Conservation (phyloP, 2,888 invertebrate genomes). For the Pheosia tremula region DNA sequence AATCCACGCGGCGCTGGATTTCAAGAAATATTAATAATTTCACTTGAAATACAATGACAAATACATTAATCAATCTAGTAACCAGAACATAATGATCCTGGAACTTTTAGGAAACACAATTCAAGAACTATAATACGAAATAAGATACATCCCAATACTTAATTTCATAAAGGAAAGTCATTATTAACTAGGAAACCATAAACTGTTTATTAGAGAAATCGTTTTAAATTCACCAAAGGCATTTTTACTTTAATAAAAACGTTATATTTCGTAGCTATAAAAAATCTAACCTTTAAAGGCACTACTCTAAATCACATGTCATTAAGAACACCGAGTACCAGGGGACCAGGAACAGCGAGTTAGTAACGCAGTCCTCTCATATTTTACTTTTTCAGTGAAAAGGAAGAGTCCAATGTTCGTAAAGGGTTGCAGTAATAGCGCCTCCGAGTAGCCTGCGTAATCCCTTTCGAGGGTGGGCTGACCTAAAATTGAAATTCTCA, state of each 20-base stretch:
- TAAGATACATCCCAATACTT: too few relatives aligned
- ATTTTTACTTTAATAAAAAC: too few relatives aligned
- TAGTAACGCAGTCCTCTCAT: conserved; percentile 49
- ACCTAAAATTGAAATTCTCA: conserved; percentile 68
- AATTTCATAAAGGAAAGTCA: too few relatives aligned
- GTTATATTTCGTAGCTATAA: not conserved
- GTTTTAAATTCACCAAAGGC: too few relatives aligned
- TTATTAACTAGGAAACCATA: too few relatives aligned
- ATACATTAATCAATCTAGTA: too few relatives aligned
- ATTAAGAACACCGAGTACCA: conserved; percentile 36
- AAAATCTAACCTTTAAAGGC: not conserved
- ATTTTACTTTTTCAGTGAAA: conserved; percentile 62
- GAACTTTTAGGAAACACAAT: too few relatives aligned
- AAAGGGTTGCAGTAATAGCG: conserved; percentile 55
- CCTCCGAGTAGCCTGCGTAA: conserved; percentile 50
- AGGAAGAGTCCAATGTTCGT: conserved; percentile 59
- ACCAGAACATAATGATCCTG: too few relatives aligned
- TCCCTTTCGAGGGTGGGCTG: conserved; percentile 51
- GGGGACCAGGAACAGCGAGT: conserved; percentile 42
- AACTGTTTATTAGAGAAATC: too few relatives aligned
- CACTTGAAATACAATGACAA: too few relatives aligned
- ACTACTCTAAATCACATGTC: conserved; percentile 23
- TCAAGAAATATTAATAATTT: too few relatives aligned
- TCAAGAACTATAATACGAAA: too few relatives aligned
- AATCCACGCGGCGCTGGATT: not conserved